Conservation (phyloP, 2,797 vertebrate species). For the Odontamblyopus rebecca region DNA sequence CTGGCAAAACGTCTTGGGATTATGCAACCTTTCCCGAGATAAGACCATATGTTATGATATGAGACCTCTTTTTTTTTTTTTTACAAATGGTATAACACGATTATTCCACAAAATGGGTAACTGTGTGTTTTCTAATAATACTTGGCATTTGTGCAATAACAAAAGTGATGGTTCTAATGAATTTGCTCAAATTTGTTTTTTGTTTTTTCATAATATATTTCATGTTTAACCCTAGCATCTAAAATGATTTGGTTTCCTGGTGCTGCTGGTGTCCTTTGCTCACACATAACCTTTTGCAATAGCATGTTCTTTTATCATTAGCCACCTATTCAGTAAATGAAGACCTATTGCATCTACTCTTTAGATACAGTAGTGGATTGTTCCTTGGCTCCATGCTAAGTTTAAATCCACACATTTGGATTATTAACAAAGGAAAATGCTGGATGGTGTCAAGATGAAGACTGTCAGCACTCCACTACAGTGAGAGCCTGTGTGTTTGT, state of each 20-base stretch:
- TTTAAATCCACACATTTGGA: constrained; percentile 36
- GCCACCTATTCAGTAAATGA: constrained; percentile 5
- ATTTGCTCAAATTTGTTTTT: too few species aligned
- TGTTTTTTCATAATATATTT: neutral
- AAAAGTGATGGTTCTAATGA: too few species aligned
- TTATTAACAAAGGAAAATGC: constrained; percentile 33
- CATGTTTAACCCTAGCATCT: neutral
- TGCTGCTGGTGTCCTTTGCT: neutral
- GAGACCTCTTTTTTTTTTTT: constrained; percentile 27
- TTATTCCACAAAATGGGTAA: neutral
- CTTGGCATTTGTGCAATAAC: too few species aligned
- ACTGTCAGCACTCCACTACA: constrained; percentile 35
- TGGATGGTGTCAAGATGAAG: constrained; percentile 35
- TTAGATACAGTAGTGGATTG: constrained; percentile 4
- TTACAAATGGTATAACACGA: neutral
- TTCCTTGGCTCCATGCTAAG: constrained; percentile 21
- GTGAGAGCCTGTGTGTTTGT: constrained; percentile 3
- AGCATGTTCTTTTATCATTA: constrained; percentile 16
- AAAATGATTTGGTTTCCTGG: neutral
- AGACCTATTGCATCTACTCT: constrained; percentile 14
- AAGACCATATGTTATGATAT: constrained; percentile 53
- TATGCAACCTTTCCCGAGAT: constrained; percentile 68
- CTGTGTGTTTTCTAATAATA: neutral
- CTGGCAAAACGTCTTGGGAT: constrained; percentile 64
- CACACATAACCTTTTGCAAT: constrained; percentile 3